Evolutionary conservation across 2,888 invertebrate genomes (phyloP).

Genomic region (Himalopsyche kuldschensis): DNA sequence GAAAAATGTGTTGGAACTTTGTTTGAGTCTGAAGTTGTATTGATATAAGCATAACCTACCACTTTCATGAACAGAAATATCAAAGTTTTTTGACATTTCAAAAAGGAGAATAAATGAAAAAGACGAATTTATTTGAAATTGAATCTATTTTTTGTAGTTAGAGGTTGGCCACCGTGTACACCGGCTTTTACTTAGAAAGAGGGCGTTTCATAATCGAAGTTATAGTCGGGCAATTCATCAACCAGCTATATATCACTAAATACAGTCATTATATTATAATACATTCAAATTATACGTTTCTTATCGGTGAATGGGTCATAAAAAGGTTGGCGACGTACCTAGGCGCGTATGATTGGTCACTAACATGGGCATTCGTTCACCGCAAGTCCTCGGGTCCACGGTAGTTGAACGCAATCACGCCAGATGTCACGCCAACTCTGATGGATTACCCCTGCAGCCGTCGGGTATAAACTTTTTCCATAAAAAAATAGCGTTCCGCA

Average conservation of each 20-base stretch:
- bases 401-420: conserved; percentile 21
- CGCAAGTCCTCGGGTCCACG: background rate
- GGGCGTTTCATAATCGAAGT: conserved; percentile 12
- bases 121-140: background rate
- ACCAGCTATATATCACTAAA: conserved; percentile 32
- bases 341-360: conserved; percentile 1
- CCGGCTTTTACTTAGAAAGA: background rate
- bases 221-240: conserved; percentile 33
- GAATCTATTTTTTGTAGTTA: too few relatives aligned
- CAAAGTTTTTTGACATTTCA: background rate
- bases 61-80: too few relatives aligned
- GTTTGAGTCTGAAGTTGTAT: too few relatives aligned
- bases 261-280: conserved; percentile 37
- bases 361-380: conserved; percentile 17
- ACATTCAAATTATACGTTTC: conserved; percentile 39
- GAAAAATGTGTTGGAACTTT: too few relatives aligned
- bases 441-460: conserved; percentile 33
- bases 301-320: conserved; percentile 27
- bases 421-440: conserved; percentile 29
- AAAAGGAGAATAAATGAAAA: background rate
- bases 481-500: conserved; percentile 15
- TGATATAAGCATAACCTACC: too few relatives aligned
- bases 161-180: background rate
- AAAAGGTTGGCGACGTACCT: conserved; percentile 18
- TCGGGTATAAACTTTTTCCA: conserved; percentile 18